A percentile compares a stretch with the other conserved stretches of the same genome.
Conservation (phyloP, 2,888 invertebrate species). For the Dryobota labecula region DNA sequence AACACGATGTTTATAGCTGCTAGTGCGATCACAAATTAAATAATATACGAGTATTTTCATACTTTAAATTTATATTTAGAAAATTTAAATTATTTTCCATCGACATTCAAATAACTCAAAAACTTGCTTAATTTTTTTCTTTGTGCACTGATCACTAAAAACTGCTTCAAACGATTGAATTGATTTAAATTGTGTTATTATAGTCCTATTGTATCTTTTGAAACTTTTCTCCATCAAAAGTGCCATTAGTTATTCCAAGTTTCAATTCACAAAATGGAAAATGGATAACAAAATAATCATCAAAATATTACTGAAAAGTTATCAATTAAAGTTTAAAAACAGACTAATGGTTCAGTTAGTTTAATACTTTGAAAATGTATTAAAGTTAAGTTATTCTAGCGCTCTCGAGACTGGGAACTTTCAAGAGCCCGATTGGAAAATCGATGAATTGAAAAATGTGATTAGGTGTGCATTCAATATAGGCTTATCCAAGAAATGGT, state of each 20-base stretch:
- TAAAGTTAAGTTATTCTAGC: neutral
- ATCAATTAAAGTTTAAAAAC: neutral
- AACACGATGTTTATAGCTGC: neutral
- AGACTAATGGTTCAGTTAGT: constrained; percentile 11
- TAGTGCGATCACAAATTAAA: neutral
- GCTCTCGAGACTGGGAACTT: neutral
- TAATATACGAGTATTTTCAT: neutral
- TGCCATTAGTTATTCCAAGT: neutral
- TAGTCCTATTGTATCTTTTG: too few species aligned
- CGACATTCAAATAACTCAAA: neutral
- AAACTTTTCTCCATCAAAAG: neutral
- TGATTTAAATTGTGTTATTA: neutral
- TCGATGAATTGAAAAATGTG: neutral
- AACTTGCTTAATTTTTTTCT: neutral
- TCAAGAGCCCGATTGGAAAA: neutral
- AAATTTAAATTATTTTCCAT: neutral
- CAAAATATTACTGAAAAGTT: neutral
- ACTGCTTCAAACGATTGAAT: neutral
- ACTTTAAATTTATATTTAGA: neutral
- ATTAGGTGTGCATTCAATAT: neutral
- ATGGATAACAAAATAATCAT: neutral
- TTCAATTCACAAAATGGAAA: constrained; percentile 7
- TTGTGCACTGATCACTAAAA: neutral
- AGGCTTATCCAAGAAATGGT: neutral
- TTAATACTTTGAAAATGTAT: constrained; percentile 3